Evolutionary conservation across 2,113 vertebrate species (phyloP).

Genomic region (Sarotherodon lohbergeri): DNA sequence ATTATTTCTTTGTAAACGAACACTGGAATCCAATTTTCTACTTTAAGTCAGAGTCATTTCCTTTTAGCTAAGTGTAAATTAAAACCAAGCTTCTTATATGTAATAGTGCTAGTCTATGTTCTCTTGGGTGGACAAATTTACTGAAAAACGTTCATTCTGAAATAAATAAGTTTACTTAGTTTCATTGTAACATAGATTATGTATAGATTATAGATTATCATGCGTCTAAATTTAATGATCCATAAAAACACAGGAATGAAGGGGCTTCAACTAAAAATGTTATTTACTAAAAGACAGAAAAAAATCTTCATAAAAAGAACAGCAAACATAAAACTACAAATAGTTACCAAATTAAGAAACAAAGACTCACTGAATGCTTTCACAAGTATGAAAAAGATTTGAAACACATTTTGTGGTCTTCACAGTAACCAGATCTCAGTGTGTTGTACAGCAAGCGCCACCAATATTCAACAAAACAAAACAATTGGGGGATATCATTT

Average conservation of each 20-base stretch:
- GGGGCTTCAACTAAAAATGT: not conserved
- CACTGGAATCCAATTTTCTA: not conserved
- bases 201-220: not conserved
- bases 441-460: not conserved
- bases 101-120: not conserved
- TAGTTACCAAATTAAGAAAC: accelerated
- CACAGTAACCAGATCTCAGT: not conserved
- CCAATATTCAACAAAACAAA: not conserved
- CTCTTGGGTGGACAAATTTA: not conserved
- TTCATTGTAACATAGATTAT: not conserved
- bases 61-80: not conserved
- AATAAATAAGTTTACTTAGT: not conserved
- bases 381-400: not conserved
- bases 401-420: not conserved
- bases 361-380: not conserved
- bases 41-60: not conserved
- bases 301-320: not conserved
- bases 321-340: not conserved
- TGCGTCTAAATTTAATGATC: not conserved
- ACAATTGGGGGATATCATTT: not conserved
- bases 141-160: not conserved
- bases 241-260: not conserved
- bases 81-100: not conserved
- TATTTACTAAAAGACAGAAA: not conserved
- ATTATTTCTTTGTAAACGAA: not conserved